Base-by-base conservation (phyloP, 1,140 invertebrate species). In the Glossosoma conforme region DNA sequence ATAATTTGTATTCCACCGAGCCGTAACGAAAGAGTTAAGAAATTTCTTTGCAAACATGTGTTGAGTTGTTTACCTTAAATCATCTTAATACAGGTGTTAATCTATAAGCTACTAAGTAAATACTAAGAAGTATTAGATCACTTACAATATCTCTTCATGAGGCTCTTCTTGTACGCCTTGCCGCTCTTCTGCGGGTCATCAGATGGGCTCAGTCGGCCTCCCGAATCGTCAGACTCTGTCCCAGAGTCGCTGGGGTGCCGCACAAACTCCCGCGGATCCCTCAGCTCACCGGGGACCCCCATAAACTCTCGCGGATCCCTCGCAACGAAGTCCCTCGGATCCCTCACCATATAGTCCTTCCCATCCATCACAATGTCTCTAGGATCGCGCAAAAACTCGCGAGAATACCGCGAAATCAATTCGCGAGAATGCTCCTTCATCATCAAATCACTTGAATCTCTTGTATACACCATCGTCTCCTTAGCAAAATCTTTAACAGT, bases 131-230 rank as follows among this genome's bases (percentile, higher is more conserved):
- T 50, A 50, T 33, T 50, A 45, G 25, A 10, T 13, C 33, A 88
- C 88, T 91, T 85, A 91, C 88, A 82, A 75, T 89, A 91, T 80
- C 89, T 78, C 74, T 86, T 87, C 78, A 91, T 90, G 60, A 91
- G 79, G 64, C 83, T 87, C 70, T 91, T 91, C 75, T 91, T 91
- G 76, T 90, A 91, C 15, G 87, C 86, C 63, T 89, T 88, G 45
- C 80, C 81, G 54, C 81, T 72, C 33, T 54, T 54, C 14, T 75
- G 67, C 45, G 73, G 73, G 44, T 76, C 77, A 36, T 72, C 64
- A 56, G 70, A 67, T 59, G 78, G 72, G 63, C 74, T 74, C 60
- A 77, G 70, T 41, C 74, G 66, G 59, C 78, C 79, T 58, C 80
- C 83, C 11, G 85, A 86, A 64, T 87, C 85, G 60, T 87, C 86